phyloP scores from a whole-genome alignment of 2,797 vertebrate species.

The Numenius phaeopus region DNA sequence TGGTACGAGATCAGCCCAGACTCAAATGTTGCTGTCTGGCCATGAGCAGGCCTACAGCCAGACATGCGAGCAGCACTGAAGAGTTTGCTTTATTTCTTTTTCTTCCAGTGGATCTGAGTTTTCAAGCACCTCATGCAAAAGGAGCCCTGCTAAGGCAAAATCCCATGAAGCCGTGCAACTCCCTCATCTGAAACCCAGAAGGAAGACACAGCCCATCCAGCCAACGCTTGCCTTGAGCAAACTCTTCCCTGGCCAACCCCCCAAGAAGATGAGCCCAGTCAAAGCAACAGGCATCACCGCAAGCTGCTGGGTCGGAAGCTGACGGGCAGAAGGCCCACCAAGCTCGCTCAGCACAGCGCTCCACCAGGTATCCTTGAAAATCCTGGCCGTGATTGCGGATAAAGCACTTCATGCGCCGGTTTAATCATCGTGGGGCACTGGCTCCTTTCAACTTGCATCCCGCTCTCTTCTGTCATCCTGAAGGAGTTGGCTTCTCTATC shows the following conservation, averaged over 20 bases:
- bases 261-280: rapidly evolving
- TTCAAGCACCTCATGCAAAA: background rate
- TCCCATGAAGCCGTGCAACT: background rate
- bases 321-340: slow-evolving; percentile 11
- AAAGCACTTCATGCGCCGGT: rapidly evolving
- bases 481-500: background rate
- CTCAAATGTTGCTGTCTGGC: background rate
- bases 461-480: background rate
- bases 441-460: background rate
- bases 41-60: background rate
- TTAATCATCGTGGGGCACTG: rapidly evolving
- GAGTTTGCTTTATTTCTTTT: background rate
- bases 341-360: background rate
- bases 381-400: rapidly evolving
- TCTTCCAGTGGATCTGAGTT: background rate
- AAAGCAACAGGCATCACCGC: background rate
- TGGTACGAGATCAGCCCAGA: too few species aligned
- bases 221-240: background rate
- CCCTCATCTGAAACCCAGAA: background rate
- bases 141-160: background rate
- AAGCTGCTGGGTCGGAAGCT: background rate
- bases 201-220: background rate
- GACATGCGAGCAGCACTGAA: background rate
- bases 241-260: background rate
- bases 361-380: background rate